Base-by-base conservation (phyloP, 2,797 vertebrate genomes). In the Pipistrellus pipistrellus region DNA sequence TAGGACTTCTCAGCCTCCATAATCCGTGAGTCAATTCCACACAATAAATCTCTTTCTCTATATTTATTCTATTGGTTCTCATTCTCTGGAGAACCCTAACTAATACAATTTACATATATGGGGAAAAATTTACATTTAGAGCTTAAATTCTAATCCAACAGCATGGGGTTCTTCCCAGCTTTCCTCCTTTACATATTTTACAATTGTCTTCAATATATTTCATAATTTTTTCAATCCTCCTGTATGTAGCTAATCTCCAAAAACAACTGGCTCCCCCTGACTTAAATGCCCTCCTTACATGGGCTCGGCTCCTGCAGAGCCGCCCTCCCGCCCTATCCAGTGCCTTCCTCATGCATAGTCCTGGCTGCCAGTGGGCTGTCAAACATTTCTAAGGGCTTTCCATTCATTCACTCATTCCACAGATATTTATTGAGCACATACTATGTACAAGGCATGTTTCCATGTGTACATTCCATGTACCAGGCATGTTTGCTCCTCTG, bases 371-470 rank as follows among this genome's bases (percentile, higher is more conserved):
- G 1, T n/a, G 44, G n/a, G 14, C 25, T 90, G 6, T 17, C 44
- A 48, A n/a, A 85, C 7, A 21, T 57, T 71, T 82, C 59, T 77
- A 93, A 72, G 44, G 82, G 20, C 30, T 55, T 87, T 83, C 44
- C 3, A 46, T 15, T 38, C 20, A 53, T 64, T 80, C 57, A 32
- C 46, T 38, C n/a, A 32, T 66, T 41, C 75, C 27, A 35, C 30
- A 89, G 46, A 35, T 69, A 85, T 81, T 85, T 53, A 23, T 14
- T 90, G 86, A 85, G 41, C 23, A 69, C 59, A 59, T 93, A 25
- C 17, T 90, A 12, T 62, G 68, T 73, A 81, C 30, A 20, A 62
- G 68, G 48, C 30, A 9, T 81, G 48, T 62, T 81, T 85, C 75
- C 57, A 69, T 20, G 18, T 18, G 2, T 53, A 20, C 7, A 20